A percentile compares a stretch with the other conserved stretches of the same genome.
Evolutionary conservation across 2,113 vertebrate species (phyloP).

Genomic region (Burhinus bistriatus): DNA sequence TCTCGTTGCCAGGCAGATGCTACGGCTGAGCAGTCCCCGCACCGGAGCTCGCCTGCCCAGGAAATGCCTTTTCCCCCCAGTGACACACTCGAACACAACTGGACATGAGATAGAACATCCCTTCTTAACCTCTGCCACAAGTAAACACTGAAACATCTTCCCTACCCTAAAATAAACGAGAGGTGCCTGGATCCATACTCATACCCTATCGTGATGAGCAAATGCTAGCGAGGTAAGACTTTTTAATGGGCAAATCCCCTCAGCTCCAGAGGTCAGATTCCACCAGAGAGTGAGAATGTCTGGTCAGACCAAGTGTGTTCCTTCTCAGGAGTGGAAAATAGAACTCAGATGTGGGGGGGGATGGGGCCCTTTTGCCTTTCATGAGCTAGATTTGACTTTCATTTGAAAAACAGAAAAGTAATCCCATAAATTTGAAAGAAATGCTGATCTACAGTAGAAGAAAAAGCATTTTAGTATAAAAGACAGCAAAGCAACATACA

Average conservation of each 20-base stretch:
- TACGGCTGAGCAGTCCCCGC: background rate
- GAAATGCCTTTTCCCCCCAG: background rate
- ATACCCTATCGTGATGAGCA: background rate
- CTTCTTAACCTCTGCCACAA: background rate
- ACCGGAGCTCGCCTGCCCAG: background rate
- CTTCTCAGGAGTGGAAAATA: background rate
- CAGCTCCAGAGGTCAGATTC: background rate
- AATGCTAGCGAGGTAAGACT: background rate
- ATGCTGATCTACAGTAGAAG: background rate
- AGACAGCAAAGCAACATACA: background rate
- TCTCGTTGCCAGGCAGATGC: background rate
- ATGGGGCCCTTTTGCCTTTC: background rate
- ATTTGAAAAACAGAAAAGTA: background rate
- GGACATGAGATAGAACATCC: rapidly evolving
- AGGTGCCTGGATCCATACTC: background rate
- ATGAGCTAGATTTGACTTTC: background rate
- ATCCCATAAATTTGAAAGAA: background rate
- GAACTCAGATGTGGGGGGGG: background rate
- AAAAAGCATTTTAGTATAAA: background rate
- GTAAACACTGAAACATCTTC: background rate
- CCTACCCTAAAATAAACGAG: background rate
- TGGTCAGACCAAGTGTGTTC: background rate
- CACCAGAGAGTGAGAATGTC: background rate
- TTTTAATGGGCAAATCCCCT: background rate
- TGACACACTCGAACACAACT: background rate